phyloP scores from a whole-genome alignment of 2,888 invertebrate species.

The Heliconius hortense region DNA sequence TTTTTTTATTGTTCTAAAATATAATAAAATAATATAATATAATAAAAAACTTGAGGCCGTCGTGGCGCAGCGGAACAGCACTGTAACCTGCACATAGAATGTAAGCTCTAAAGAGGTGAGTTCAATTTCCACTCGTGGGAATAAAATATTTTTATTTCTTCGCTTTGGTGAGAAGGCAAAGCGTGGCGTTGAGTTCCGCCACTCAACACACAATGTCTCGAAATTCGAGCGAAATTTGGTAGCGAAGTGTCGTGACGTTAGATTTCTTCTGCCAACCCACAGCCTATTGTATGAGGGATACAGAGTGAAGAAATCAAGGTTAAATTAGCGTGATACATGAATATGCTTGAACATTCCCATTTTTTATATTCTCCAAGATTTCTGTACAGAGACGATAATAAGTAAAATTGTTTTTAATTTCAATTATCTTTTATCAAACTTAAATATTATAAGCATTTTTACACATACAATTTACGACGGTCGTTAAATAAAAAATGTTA shows the following conservation, averaged over 20 bases:
- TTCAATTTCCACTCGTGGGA: not conserved
- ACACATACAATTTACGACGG: not conserved
- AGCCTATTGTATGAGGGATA: not conserved
- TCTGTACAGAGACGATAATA: no score
- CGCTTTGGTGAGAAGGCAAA: not conserved
- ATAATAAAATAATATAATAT: not conserved
- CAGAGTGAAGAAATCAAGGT: not conserved
- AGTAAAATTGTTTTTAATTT: not conserved
- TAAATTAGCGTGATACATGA: not conserved
- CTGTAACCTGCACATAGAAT: not conserved
- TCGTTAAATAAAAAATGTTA: slow-evolving; percentile 21
- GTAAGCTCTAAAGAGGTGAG: not conserved
- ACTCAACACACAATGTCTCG: no score
- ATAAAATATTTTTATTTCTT: not conserved
- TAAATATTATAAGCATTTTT: not conserved
- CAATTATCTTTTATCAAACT: not conserved
- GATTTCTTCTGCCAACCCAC: not conserved
- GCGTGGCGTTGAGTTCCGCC: no score
- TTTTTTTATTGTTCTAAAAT: not conserved
- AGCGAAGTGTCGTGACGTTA: no score
- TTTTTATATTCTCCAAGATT: not conserved
- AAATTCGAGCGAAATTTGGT: no score
- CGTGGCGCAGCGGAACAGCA: not conserved
- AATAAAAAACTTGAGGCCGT: not conserved
- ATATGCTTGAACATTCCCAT: no score